Base-by-base conservation (phyloP, 2,888 invertebrate genomes). In the Phasia obesa region DNA sequence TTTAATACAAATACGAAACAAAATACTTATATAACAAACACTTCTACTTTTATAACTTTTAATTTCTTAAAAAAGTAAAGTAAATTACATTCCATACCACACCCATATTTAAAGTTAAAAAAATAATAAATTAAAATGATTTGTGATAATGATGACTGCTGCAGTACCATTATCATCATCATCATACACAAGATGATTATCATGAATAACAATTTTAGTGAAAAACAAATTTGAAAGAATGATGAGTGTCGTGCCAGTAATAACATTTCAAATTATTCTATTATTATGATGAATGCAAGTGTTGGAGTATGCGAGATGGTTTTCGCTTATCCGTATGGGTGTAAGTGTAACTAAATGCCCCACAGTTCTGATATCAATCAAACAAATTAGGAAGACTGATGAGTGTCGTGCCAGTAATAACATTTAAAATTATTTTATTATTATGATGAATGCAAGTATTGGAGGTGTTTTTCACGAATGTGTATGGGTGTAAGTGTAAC, bases 241-340 rank as follows among this genome's bases (percentile, higher is more conserved):
- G 31, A 75, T 64, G 73, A 74, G 9, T 53, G 67, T 65, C 60
- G 74, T 74, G 79, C 44, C 59, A 74, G 74, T 62, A 67, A 74
- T 80, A 74, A 74, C 35, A 49, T 80, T 74, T 60, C 25, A 65
- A 65, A 74, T 74, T 73, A 75, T 75, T 75, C 59, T 67, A 59
- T 67, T 49, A 44, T 31, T 65, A 47, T 17, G n/a, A 9, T n/a
- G 23, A 25, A 15, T 31, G 35, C n/a, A 42, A 15, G 38, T 25
- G 7, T 71, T 19, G 15, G 6, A 31, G 13, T 23, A 17, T 6
- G 2, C 11, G 13, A 15, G 31, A n/a, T n/a, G n/a, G n/a, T n/a
- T n/a, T n/a, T n/a, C n/a, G n/a, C n/a, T n/a, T n/a, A n/a, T n/a
- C n/a, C n/a, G n/a, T n/a, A n/a, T n/a, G 55, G 31, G 1, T 25